Conservation (phyloP, 1,140 invertebrate genomes). For the Magallana ariakensis region DNA sequence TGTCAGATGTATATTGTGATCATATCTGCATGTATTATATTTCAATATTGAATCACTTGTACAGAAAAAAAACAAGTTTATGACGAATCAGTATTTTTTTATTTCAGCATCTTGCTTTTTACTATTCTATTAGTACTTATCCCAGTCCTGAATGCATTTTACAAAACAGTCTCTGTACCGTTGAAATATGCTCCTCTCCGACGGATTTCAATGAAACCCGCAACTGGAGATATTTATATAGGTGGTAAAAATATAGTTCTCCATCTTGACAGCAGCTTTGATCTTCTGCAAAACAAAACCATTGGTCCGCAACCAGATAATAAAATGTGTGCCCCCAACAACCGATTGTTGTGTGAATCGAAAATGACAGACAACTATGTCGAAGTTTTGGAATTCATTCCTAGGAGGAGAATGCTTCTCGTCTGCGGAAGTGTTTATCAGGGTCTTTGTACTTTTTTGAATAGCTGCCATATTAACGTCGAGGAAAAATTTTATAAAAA, state of each 20-base stretch:
- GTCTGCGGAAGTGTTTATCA: slow-evolving; percentile 25
- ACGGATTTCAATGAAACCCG: neutral
- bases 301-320: slow-evolving; percentile 34
- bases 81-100: too few relatives aligned
- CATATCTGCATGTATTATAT: too few relatives aligned
- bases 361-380: neutral
- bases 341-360: neutral
- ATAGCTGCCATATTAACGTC: neutral
- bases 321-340: neutral
- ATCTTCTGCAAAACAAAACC: neutral
- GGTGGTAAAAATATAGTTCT: slow-evolving; percentile 40
- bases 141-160: neutral
- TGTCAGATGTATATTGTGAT: too few relatives aligned
- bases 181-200: neutral
- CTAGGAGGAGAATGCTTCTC: neutral
- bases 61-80: too few relatives aligned
- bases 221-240: neutral
- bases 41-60: too few relatives aligned
- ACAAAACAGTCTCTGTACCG: neutral
- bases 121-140: neutral
- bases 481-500: neutral
- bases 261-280: slow-evolving; percentile 12
- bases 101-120: neutral
- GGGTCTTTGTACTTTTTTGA: slow-evolving; percentile 10
- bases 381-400: neutral